Base-by-base conservation (phyloP, 2,797 vertebrate genomes). In the Amazona finschi region DNA sequence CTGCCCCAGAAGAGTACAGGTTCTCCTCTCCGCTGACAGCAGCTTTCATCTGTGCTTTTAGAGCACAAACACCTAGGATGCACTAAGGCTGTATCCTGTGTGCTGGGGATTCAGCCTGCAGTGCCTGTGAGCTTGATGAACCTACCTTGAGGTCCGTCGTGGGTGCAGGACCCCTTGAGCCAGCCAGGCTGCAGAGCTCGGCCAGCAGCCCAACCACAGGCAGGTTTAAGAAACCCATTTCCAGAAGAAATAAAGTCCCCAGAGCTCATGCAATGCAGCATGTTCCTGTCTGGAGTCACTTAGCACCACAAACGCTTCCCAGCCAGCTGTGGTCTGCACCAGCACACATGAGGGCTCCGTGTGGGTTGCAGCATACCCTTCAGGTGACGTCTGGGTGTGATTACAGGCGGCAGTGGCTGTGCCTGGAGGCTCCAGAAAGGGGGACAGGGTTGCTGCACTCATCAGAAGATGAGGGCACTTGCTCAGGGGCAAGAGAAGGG, bases 71-170 rank as follows among this genome's bases (percentile, higher is more conserved):
- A 30, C 18, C 41, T 44, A 7, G 1, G n/a, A 30, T 5, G 8
- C 36, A 14, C 2, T n/a, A 13, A 11, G 61, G 65, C 24, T 41
- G 11, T 67, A 27, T 46, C 5, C 1, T 16, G 7, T 1, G 1
- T 10, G 61, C 36, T 9, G 75, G 18, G 2, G 58, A 66, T 12
- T 60, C 28, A 41, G 50, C 10, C 6, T 53, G 60, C 33, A 24
- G 46, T 4, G 9, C 28, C 60, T 19, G 38, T 53, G 46, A 61
- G n/a, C 15, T 33, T 36, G n/a, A 33, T 36, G 55, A 58, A 8
- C 57, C 33, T 15, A 25, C 33, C 22, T 6, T 1, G 0, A 20
- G 66, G 30, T 52, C 47, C 22, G 1, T 4, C 1, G 1, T 8
- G 36, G 46, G 43, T 5, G 3, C 38, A 16, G 75, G 50, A 14